Evolutionary conservation across 2,888 invertebrate genomes (phyloP), one percentile per base, ranked within the genome.

Genomic region (Sphaerophoria taeniata): DNA sequence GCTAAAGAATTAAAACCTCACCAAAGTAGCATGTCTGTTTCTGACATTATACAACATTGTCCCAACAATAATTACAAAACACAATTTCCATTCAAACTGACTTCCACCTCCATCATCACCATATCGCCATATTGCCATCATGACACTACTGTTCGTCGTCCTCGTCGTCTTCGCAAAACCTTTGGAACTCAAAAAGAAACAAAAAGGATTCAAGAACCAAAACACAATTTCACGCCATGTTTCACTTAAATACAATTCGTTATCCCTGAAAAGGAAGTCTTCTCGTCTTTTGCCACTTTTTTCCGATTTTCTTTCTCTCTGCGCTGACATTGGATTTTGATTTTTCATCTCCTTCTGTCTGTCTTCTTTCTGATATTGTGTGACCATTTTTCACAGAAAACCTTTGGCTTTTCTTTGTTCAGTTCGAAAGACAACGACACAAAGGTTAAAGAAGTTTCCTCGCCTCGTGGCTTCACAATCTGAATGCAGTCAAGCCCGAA

Each of bases 141-240:
- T 82, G n/a, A 83, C 5, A 4, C 2, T 58, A 11, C 6, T 2
- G 2, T 12, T 58, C 43, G 49, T 71, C 56, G 72, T 71, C 61
- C 71, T 58, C 67, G 82, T 24, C 60, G 63, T 24, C 60, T 58
- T 16, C 65, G 34, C 14, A 65, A 65, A 49, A 16, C 2, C 14
- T 77, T 24, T 24, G 65, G 53, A 58, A 80, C 63, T 53, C 51
- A 58, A 87, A 83, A 77, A 87, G 77, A 79, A 83, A 82, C 80
- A 86, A 86, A 83, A 87, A 87, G 82, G 73, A 86, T 83, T 83
- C 76, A 76, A 76, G 39, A 85, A 73, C 56, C 76, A 79, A 90
- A 92, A 92, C 89, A 90, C 90, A 92, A 92, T 92, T 92, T 92
- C 91, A 92, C 90, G 92, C 91, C 89, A 89, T 89, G 92, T 89